phyloP scores from a whole-genome alignment of 2,888 invertebrate genomes.

The Drosophila mettleri region DNA sequence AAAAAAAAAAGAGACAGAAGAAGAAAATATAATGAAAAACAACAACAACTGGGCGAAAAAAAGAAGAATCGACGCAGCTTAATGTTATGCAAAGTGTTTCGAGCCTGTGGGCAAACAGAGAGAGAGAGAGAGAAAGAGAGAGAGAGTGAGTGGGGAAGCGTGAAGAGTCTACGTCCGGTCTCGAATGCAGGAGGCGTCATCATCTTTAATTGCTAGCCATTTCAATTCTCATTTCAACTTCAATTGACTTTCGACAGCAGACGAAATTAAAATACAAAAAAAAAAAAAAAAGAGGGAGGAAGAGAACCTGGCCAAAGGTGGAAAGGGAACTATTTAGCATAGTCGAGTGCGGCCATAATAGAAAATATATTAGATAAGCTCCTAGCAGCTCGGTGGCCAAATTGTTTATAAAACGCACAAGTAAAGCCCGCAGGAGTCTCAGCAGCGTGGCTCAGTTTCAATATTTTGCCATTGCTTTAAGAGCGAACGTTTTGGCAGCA shows the following conservation, averaged over 20 bases:
- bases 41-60: conserved; percentile 28
- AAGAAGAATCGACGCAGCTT: conserved; percentile 51
- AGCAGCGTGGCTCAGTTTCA: conserved; percentile 36
- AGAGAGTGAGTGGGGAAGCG: conserved; percentile 6
- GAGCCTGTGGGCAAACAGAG: conserved; percentile 63
- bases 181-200: conserved; percentile 49
- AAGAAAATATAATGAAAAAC: conserved; percentile 31
- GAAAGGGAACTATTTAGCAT: conserved; percentile 24
- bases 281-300: neutral
- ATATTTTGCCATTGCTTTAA: too few relatives aligned
- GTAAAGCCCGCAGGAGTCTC: neutral
- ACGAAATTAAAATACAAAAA: conserved; percentile 56
- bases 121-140: neutral
- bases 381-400: too few relatives aligned
- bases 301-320: neutral
- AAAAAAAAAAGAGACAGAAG: conserved; percentile 35
- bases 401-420: neutral
- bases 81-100: conserved; percentile 80
- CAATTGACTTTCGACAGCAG: conserved; percentile 69
- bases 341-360: conserved; percentile 10
- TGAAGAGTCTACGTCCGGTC: conserved; percentile 30
- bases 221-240: conserved; percentile 75
- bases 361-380: neutral
- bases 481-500: conserved; percentile 45
- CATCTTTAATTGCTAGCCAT: conserved; percentile 77